Conservation (phyloP, 2,797 vertebrate genomes). For the Arremon aurantiirostris region DNA sequence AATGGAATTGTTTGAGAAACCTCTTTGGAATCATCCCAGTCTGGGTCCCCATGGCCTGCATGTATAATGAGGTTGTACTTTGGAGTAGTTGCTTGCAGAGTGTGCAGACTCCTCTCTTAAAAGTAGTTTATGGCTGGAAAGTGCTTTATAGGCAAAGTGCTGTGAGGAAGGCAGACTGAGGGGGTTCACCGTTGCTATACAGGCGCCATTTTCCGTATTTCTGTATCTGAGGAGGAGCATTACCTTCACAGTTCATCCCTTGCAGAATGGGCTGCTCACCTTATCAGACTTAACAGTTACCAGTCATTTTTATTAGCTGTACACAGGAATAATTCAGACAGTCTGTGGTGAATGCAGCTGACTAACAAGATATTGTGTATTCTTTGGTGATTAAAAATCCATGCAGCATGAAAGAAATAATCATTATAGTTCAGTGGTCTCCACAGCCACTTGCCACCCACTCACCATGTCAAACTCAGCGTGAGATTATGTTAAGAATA, state of each 20-base stretch:
- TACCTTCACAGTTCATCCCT: background rate
- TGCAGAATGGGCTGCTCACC: background rate
- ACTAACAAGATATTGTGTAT: slow-evolving; percentile 23
- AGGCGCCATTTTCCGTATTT: background rate
- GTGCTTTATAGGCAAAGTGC: background rate
- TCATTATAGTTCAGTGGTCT: slow-evolving; percentile 62
- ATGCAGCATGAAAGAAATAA: slow-evolving; percentile 42
- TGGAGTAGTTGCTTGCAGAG: background rate
- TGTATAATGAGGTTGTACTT: background rate
- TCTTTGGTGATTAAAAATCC: slow-evolving; percentile 55
- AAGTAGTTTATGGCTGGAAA: background rate
- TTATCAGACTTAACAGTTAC: background rate
- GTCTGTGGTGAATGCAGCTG: slow-evolving; percentile 3
- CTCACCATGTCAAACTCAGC: slow-evolving; percentile 49
- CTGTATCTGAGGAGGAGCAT: background rate
- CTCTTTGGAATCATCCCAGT: background rate
- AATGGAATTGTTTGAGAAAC: background rate
- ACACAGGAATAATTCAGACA: background rate
- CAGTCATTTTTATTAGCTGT: background rate
- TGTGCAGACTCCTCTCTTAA: background rate
- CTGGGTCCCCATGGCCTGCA: background rate
- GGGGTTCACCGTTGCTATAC: accelerated
- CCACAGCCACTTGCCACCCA: slow-evolving; percentile 56
- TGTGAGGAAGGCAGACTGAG: background rate
- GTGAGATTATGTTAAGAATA: slow-evolving; percentile 58